Conservation (phyloP, 2,113 vertebrate species). For the Misgurnus mizolepis region DNA sequence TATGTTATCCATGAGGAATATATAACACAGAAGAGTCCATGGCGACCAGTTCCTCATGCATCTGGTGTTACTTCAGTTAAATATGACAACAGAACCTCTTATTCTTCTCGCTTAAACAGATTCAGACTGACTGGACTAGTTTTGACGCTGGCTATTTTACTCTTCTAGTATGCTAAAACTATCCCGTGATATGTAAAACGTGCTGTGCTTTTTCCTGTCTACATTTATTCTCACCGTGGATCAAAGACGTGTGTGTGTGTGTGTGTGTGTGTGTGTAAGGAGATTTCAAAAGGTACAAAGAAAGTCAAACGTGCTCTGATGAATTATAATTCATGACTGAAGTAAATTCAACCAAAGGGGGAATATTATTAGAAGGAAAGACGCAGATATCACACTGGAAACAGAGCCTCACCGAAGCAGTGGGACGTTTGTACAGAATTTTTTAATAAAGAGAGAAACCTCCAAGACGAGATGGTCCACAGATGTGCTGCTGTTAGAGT, state of each 20-base stretch:
- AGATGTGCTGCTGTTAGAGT: not conserved
- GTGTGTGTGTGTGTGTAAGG: not conserved
- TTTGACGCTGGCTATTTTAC: constrained; percentile 4
- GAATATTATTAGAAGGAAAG: not conserved
- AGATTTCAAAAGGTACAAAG: not conserved
- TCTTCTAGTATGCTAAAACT: not conserved
- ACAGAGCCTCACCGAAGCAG: not conserved
- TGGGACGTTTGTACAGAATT: not conserved
- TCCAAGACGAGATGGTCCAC: not conserved
- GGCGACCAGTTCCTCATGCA: too few species aligned
- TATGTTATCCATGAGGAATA: too few species aligned
- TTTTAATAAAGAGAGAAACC: constrained; percentile 14
- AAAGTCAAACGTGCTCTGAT: not conserved
- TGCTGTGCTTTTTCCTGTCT: not conserved
- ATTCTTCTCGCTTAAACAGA: not conserved
- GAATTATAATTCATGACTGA: not conserved
- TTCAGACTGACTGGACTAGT: constrained; percentile 16
- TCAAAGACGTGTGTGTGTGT: not conserved
- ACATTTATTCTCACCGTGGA: not conserved
- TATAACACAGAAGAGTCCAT: too few species aligned
- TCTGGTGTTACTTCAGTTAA: not conserved
- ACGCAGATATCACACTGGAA: not conserved
- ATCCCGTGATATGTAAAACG: not conserved
- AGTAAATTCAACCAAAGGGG: not conserved
- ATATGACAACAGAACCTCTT: not conserved